A percentile compares a stretch with the other conserved stretches of the same genome.
Evolutionary conservation across 2,888 invertebrate species (phyloP).

Genomic region (Priocnemis perturbator): DNA sequence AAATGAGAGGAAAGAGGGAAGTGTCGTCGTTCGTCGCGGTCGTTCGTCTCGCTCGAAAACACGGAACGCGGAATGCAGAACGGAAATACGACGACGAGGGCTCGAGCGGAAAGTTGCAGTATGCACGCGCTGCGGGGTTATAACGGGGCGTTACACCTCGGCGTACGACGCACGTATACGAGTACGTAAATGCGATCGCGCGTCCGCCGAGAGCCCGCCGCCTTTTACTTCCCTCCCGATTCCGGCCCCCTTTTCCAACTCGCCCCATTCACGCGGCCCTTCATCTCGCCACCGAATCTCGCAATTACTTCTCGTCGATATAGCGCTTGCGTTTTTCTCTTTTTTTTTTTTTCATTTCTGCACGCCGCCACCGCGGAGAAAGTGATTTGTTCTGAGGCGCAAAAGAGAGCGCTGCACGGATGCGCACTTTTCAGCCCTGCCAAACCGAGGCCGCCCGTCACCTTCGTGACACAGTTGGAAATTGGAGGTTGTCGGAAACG

Average conservation of each 20-base stretch:
- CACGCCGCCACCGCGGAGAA: not conserved
- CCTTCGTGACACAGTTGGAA: no score
- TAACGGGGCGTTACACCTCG: slow-evolving; percentile 25
- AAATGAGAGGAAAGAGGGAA: not conserved
- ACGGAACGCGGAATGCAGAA: not conserved
- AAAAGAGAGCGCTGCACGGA: no score
- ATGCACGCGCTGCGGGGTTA: slow-evolving; percentile 16
- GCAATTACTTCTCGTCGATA: no score
- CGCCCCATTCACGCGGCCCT: not conserved
- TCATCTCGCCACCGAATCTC: no score
- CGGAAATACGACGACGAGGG: not conserved
- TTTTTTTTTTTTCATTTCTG: no score
- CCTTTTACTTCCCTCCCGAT: not conserved
- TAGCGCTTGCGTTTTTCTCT: not conserved
- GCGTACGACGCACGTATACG: no score
- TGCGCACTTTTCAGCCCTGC: no score
- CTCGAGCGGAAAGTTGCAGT: not conserved
- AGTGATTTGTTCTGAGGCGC: not conserved
- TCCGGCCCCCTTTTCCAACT: not conserved
- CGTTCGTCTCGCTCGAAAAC: slow-evolving; percentile 3
- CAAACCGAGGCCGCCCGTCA: no score
- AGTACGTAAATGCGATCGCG: slow-evolving; percentile 4
- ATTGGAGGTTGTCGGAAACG: no score
- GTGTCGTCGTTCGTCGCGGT: slow-evolving; percentile 1
- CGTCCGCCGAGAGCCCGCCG: not conserved